phyloP scores from a whole-genome alignment of 2,113 vertebrate species.

The Callopanchax toddi region DNA sequence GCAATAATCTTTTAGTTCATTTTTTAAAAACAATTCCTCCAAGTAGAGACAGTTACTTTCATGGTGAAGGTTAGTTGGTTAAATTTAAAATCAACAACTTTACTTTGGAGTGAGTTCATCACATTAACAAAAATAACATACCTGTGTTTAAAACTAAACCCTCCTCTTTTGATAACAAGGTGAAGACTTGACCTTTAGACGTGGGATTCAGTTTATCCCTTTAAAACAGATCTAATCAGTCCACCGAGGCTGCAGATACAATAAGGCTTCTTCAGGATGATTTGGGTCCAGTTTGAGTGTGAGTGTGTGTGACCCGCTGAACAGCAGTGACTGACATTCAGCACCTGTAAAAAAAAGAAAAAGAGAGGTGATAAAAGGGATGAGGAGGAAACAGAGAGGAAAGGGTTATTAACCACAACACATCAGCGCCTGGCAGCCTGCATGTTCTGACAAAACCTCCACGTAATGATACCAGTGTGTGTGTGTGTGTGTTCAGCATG shows the following conservation, averaged over 20 bases:
- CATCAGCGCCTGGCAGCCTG: constrained; percentile 55
- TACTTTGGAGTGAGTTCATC: no score
- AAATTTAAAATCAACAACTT: no score
- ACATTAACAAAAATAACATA: no score
- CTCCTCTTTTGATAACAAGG: no score
- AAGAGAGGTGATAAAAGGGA: constrained; percentile 14
- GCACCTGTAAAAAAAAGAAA: constrained; percentile 33
- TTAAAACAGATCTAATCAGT: constrained; percentile 12
- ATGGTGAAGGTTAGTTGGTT: no score
- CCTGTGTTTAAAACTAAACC: no score
- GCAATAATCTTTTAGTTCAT: no score
- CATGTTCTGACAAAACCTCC: constrained; percentile 64
- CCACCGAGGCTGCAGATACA: constrained; percentile 4
- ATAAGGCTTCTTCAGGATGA: constrained; percentile 22
- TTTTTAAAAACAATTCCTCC: no score
- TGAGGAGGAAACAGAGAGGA: constrained; percentile 24
- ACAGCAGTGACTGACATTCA: constrained; percentile 20
- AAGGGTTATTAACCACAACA: constrained; percentile 65
- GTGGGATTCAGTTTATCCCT: constrained; percentile 2
- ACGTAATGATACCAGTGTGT: constrained; percentile 26
- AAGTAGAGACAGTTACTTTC: no score
- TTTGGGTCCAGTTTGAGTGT: background rate
- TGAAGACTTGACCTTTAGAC: background rate
- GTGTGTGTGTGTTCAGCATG: constrained; percentile 27
- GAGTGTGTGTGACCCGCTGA: constrained; percentile 2